Conservation (phyloP, 2,797 vertebrate genomes). For the Gallirallus australis region DNA sequence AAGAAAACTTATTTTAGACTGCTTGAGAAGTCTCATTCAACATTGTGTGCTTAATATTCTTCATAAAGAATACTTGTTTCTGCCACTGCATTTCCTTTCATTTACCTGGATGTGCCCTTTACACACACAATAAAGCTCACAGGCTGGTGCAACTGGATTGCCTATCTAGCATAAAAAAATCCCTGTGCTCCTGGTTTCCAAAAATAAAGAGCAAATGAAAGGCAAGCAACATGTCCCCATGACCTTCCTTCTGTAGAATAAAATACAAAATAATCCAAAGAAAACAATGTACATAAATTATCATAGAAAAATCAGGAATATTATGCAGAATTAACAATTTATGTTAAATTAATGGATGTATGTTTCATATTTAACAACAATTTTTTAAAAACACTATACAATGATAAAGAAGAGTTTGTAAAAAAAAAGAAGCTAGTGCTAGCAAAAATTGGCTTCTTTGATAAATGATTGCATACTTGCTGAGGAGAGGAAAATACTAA, state of each 20-base stretch:
- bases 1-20: background rate
- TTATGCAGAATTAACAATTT: background rate
- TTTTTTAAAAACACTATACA: background rate
- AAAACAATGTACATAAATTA: background rate
- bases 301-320: background rate
- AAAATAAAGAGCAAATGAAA: background rate
- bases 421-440: background rate
- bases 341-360: background rate
- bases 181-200: background rate
- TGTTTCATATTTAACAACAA: background rate
- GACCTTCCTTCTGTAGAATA: background rate
- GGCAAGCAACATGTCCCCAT: background rate
- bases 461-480: background rate
- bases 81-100: background rate
- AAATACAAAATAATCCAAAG: background rate
- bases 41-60: background rate
- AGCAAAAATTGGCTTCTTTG: background rate
- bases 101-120: background rate
- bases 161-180: background rate
- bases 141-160: background rate
- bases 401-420: background rate
- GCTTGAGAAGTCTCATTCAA: background rate
- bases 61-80: background rate
- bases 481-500: slow-evolving; percentile 7
- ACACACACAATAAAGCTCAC: background rate